Conservation (phyloP, 2,113 vertebrate genomes). For the Phylloscopus trochiloides region DNA sequence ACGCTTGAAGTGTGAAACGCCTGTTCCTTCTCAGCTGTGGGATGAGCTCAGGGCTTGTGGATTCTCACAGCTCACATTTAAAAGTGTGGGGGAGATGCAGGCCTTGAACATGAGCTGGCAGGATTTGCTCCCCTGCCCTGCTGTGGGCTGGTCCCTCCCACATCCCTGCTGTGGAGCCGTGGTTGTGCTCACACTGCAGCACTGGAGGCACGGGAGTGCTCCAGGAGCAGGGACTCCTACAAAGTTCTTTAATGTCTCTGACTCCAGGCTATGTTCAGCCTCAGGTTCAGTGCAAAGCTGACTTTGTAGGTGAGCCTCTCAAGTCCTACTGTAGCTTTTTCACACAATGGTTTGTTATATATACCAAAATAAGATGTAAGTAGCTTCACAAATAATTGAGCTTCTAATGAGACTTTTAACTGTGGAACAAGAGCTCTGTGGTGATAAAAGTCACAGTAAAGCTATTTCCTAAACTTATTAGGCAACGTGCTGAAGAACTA, state of each 20-base stretch:
- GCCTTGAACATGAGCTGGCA: background rate
- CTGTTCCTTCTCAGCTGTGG: background rate
- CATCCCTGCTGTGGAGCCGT: accelerated
- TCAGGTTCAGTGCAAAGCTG: background rate
- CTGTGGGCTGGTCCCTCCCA: background rate
- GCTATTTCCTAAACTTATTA: background rate
- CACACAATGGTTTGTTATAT: background rate
- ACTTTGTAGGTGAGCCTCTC: background rate
- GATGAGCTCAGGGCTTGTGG: background rate
- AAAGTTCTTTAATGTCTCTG: background rate
- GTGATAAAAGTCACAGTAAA: background rate
- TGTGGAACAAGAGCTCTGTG: background rate
- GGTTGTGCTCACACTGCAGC: background rate
- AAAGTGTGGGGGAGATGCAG: background rate
- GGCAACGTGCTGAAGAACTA: background rate
- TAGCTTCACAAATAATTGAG: background rate
- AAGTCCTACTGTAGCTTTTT: background rate
- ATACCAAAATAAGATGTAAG: background rate
- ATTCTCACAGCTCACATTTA: background rate
- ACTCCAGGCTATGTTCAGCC: background rate
- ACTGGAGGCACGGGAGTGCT: background rate
- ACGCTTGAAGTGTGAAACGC: background rate
- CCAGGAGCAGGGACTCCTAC: background rate
- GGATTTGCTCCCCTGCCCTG: background rate
- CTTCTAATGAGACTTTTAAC: background rate